Evolutionary conservation across 2,888 invertebrate genomes (phyloP).

Genomic region (Orthonychiurus folsomi): DNA sequence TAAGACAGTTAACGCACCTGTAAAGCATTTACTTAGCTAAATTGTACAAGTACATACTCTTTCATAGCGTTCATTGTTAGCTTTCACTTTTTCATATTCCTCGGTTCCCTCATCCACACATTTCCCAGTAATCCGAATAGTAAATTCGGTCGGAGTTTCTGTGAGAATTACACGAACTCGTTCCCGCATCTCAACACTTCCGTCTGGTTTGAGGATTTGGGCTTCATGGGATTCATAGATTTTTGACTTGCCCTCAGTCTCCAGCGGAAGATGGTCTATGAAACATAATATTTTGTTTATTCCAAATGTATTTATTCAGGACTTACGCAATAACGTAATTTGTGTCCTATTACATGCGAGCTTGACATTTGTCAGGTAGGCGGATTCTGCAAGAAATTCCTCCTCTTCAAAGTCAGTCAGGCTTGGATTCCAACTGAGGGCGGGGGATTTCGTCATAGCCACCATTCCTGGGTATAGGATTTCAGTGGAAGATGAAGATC

Average conservation of each 20-base stretch:
- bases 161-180: slow-evolving; percentile 25
- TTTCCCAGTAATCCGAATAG: slow-evolving; percentile 29
- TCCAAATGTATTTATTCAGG: neutral
- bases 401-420: slow-evolving; percentile 39
- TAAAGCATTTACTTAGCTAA: neutral
- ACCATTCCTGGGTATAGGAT: neutral
- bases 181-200: slow-evolving; percentile 23
- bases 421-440: slow-evolving; percentile 32
- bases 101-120: slow-evolving; percentile 24
- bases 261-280: slow-evolving; percentile 26
- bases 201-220: slow-evolving; percentile 31
- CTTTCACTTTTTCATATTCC: slow-evolving; percentile 13
- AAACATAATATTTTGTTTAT: neutral
- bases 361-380: slow-evolving; percentile 13
- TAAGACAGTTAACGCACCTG: neutral
- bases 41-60: slow-evolving; percentile 10
- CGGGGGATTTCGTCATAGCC: slow-evolving; percentile 17
- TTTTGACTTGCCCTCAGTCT: slow-evolving; percentile 24
- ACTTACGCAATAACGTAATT: neutral
- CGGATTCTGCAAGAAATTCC: slow-evolving; percentile 18
- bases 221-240: slow-evolving; percentile 21
- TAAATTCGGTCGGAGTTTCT: slow-evolving; percentile 29
- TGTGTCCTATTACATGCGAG: slow-evolving; percentile 16
- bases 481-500: neutral
- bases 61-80: slow-evolving; percentile 28